These are phyloP conservation scores for Ostrea edulis DNA, from an alignment of 1,140 invertebrate genomes.

Conservation along the genomic window DNA sequence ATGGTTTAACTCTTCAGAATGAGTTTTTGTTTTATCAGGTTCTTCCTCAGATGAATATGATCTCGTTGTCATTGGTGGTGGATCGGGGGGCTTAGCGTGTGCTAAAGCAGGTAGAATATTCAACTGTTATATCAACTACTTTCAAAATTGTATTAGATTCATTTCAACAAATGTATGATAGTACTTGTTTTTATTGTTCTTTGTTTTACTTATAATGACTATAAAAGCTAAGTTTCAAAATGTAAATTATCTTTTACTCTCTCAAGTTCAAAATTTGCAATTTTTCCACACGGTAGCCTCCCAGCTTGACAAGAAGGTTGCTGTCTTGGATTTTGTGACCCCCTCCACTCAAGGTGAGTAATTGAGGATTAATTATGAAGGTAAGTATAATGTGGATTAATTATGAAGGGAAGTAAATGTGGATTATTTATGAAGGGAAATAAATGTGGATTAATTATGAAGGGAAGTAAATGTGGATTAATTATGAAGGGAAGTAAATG, in stretches of 20 bases:
- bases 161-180: not conserved
- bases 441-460: too few relatives aligned
- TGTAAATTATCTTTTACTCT: too few relatives aligned
- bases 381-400: too few relatives aligned
- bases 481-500: too few relatives aligned
- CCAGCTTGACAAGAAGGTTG: slow-evolving; percentile 91
- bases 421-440: too few relatives aligned
- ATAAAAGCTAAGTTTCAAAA: too few relatives aligned
- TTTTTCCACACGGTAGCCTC: slow-evolving; percentile 81
- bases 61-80: slow-evolving; percentile 95
- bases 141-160: not conserved
- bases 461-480: slow-evolving; percentile 63
- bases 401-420: too few relatives aligned
- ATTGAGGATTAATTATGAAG: not conserved
- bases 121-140: not conserved
- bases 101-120: slow-evolving; percentile 84
- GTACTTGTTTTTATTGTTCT: not conserved
- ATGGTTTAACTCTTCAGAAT: too few relatives aligned
- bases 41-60: slow-evolving; percentile 84
- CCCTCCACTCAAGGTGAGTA: slow-evolving; percentile 86
- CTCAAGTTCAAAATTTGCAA: not conserved
- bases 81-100: slow-evolving; percentile 94
- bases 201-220: too few relatives aligned
- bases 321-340: slow-evolving; percentile 93
- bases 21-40: not conserved